Evolutionary conservation across 2,113 vertebrate genomes (phyloP).

Genomic region (Campylomormyrus tamandua): DNA sequence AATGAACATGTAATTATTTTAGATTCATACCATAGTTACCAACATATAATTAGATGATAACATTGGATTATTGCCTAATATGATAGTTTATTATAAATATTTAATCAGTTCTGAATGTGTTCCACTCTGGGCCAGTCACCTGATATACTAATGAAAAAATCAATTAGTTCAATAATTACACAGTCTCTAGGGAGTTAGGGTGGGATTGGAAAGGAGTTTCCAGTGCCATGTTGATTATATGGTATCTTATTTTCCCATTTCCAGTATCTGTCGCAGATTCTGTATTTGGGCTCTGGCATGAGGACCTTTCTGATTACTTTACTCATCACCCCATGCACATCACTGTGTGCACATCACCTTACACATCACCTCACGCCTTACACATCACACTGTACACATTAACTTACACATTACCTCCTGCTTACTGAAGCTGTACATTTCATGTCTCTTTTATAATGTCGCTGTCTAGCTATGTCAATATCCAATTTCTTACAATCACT

Average conservation of each 20-base stretch:
- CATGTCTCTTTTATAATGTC: not conserved
- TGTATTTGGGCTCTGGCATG: not conserved
- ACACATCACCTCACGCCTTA: no score
- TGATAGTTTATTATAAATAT: not conserved
- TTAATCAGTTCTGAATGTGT: not conserved
- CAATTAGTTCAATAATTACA: conserved; percentile 4
- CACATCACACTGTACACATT: not conserved
- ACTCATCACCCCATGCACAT: not conserved
- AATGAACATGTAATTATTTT: not conserved
- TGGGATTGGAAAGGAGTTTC: not conserved
- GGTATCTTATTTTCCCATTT: not conserved
- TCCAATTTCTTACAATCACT: not conserved
- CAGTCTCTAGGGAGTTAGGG: not conserved
- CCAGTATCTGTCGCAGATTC: not conserved
- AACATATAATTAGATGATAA: conserved; percentile 6
- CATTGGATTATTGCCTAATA: not conserved
- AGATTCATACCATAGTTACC: not conserved
- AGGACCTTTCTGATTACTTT: not conserved
- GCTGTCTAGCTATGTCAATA: not conserved
- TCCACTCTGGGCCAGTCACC: not conserved
- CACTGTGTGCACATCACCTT: no score
- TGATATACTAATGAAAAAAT: conserved; percentile 1
- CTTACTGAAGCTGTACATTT: not conserved
- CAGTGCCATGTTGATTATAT: not conserved
- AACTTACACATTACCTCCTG: not conserved